Conservation (phyloP, 2,797 vertebrate species). For the Spinus olivaceus region DNA sequence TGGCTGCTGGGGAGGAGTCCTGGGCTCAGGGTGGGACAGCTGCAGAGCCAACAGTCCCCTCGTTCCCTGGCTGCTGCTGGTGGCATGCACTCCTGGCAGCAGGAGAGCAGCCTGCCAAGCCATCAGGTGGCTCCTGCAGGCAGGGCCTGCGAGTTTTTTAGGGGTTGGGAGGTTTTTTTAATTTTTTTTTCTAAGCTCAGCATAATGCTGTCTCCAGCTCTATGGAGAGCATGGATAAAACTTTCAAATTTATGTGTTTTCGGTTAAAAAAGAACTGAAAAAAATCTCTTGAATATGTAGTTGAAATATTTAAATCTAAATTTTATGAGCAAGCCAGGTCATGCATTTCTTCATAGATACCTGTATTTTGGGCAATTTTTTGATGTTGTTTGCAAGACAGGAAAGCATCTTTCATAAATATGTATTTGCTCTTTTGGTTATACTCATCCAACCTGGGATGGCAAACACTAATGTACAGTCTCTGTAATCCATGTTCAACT, state of each 20-base stretch:
- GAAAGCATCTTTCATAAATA: neutral
- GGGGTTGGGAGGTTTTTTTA: neutral
- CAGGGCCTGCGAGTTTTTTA: neutral
- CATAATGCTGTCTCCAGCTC: neutral
- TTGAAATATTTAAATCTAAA: neutral
- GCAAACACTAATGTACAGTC: neutral
- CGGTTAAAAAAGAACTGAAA: neutral
- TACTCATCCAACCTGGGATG: neutral
- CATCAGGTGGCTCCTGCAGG: neutral
- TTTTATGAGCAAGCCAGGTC: neutral
- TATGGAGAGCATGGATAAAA: neutral
- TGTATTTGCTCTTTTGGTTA: neutral
- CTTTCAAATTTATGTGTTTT: neutral
- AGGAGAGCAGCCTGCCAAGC: neutral
- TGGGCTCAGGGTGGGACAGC: neutral
- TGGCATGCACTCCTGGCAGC: neutral
- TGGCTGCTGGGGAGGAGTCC: neutral
- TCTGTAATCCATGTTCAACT: neutral
- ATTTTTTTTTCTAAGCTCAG: neutral
- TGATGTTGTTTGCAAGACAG: neutral
- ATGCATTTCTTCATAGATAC: neutral
- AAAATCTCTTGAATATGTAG: neutral
- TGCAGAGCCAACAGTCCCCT: neutral
- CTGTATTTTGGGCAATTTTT: neutral
- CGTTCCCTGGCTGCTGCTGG: rapidly evolving